Evolutionary conservation across 2,797 vertebrate genomes (phyloP).

Genomic region (Alauda arvensis): DNA sequence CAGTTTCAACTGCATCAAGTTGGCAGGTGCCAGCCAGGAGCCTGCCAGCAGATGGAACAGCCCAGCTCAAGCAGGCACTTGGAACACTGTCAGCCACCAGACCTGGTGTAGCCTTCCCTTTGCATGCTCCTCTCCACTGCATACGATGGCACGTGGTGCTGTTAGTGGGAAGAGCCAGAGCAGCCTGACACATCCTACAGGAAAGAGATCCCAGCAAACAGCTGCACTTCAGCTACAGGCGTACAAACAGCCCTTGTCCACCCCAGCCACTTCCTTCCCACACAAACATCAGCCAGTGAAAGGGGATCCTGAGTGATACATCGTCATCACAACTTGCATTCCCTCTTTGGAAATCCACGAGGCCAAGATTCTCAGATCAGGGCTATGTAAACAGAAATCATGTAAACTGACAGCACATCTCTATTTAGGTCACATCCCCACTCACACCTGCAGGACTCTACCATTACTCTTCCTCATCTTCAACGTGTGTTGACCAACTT

Average conservation of each 20-base stretch:
- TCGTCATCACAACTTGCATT: neutral
- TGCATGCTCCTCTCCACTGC: neutral
- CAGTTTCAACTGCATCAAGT: neutral
- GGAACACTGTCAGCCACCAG: neutral
- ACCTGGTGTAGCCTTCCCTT: neutral
- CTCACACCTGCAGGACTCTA: neutral
- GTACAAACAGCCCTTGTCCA: neutral
- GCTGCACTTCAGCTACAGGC: neutral
- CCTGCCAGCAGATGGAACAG: neutral
- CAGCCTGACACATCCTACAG: accelerated
- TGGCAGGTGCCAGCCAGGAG: neutral
- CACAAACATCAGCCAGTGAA: neutral
- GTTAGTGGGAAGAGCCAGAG: neutral
- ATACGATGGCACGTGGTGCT: accelerated
- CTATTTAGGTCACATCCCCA: neutral
- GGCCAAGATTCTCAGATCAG: neutral
- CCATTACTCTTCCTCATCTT: neutral
- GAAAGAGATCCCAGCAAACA: neutral
- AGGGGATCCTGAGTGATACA: neutral
- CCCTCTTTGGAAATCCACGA: neutral
- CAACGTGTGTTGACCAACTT: neutral
- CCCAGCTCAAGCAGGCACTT: neutral
- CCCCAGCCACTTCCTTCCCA: neutral
- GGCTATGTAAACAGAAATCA: neutral
- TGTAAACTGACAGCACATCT: neutral